phyloP scores from a whole-genome alignment of 2,888 invertebrate genomes.

The Ephialtes manifestator region DNA sequence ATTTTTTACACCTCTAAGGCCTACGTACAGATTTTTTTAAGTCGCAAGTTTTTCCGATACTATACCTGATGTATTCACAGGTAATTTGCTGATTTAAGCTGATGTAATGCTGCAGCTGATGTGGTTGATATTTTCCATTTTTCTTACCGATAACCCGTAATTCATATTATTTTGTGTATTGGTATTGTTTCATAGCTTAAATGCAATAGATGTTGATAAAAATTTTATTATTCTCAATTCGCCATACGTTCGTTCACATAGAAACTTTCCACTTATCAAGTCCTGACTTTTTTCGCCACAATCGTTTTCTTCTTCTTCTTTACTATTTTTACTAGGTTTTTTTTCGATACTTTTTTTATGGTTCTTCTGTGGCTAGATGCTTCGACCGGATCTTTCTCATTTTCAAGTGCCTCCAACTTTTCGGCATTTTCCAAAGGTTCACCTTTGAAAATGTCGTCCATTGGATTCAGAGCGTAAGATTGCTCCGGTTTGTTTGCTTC shows the following conservation, averaged over 20 bases:
- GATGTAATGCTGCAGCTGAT: slow-evolving; percentile 36
- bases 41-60: slow-evolving; percentile 13
- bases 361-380: no score
- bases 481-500: slow-evolving; percentile 91
- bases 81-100: slow-evolving; percentile 37
- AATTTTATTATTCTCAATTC: slow-evolving; percentile 49
- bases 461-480: slow-evolving; percentile 91
- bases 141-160: neutral
- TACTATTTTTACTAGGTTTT: slow-evolving; percentile 36
- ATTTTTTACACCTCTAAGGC: slow-evolving; percentile 47
- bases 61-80: slow-evolving; percentile 45
- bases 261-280: slow-evolving; percentile 24
- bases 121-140: neutral
- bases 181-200: slow-evolving; percentile 7
- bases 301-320: slow-evolving; percentile 50
- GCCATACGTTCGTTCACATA: slow-evolving; percentile 48
- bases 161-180: neutral
- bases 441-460: slow-evolving; percentile 91
- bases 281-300: slow-evolving; percentile 52
- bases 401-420: slow-evolving; percentile 81
- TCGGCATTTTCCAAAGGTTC: slow-evolving; percentile 89
- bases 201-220: neutral
- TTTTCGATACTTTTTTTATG: slow-evolving; percentile 76
- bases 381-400: neutral
- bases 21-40: slow-evolving; percentile 25